Percentiles rank a stretch among this genome's conserved stretches.
phyloP scores from a whole-genome alignment of 1,140 invertebrate species.

The Tetramorium simillimum region DNA sequence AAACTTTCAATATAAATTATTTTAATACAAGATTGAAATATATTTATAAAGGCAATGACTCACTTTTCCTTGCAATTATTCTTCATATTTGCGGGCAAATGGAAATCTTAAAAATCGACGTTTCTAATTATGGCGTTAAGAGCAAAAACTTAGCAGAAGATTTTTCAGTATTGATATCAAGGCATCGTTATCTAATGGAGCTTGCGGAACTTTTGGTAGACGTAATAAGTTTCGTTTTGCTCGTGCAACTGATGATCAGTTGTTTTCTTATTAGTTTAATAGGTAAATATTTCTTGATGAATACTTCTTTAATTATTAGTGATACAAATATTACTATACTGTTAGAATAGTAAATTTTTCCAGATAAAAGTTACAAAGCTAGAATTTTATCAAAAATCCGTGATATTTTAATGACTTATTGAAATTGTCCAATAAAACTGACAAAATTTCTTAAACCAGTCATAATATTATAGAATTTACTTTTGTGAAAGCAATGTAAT shows the following conservation, averaged over 20 bases:
- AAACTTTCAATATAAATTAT: background rate
- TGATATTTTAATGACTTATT: too few species aligned
- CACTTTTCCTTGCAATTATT: constrained; percentile 39
- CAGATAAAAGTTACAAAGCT: too few species aligned
- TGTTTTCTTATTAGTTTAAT: constrained; percentile 28
- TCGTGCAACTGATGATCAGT: constrained; percentile 45
- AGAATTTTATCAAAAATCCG: too few species aligned
- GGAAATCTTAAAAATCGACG: constrained; percentile 36
- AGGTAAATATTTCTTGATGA: constrained; percentile 11
- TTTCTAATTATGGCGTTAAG: background rate
- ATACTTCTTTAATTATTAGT: too few species aligned
- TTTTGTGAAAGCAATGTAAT: background rate
- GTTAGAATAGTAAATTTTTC: too few species aligned
- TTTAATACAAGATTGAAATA: background rate
- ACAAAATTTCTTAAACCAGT: too few species aligned
- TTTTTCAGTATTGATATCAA: background rate
- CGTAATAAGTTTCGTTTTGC: constrained; percentile 23
- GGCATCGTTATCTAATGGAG: constrained; percentile 38
- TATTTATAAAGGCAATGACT: constrained; percentile 49
- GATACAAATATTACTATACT: too few species aligned
- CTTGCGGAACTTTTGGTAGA: background rate
- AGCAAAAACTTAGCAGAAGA: background rate
- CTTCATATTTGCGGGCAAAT: constrained; percentile 62
- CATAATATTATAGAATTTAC: too few species aligned
- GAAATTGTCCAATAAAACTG: too few species aligned